Evolutionary conservation across 2,113 vertebrate species (phyloP), one percentile per base, ranked within the genome.

Genomic region (Daphoenositta chrysoptera): DNA sequence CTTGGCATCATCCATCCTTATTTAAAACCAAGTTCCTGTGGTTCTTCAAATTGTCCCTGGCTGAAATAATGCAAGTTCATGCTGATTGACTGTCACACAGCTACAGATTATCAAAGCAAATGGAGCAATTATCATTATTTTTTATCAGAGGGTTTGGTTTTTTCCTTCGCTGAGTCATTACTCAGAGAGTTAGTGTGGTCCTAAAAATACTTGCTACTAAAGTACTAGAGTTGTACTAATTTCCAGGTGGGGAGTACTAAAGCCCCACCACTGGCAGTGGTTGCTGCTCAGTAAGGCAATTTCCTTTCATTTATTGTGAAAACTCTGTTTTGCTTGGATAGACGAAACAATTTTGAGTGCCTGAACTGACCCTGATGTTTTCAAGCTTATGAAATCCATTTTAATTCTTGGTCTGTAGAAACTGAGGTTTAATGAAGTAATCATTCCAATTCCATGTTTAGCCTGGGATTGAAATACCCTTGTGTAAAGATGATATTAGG

Each of bases 261-360:
- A 90, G 91, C 64, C 88, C 93, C 76, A 82, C 35, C 2, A 68
- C 39, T 57, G 91, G 56, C 70, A 51, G 45, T 3, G 45, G 23
- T 58, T 66, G 23, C 83, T 0, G 0, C 79, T 90, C 93, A 95
- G 83, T 87, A 93, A 76, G 58, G 63, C 6, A 17, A 71, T 93
- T 97, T 97, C 68, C 54, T 97, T 95, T 97, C 96, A 87, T 91
- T 97, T 95, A 70, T 86, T 97, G 96, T 95, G 85, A 97, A 92
- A 96, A 96, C 89, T 89, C 95, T 97, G 83, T 97, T 98, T 98
- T 97, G 70, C 91, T 98, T 97, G 97, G 97, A 97, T 77, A 81
- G 33, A 72, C 82, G 69, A 26, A 88, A 40, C 33, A 58, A 20
- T 92, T 96, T 92, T 44, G 82, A 77, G 65, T 83, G 47, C 44